Base-by-base conservation (phyloP, 1,140 invertebrate species). In the Dendroctonus valens region DNA sequence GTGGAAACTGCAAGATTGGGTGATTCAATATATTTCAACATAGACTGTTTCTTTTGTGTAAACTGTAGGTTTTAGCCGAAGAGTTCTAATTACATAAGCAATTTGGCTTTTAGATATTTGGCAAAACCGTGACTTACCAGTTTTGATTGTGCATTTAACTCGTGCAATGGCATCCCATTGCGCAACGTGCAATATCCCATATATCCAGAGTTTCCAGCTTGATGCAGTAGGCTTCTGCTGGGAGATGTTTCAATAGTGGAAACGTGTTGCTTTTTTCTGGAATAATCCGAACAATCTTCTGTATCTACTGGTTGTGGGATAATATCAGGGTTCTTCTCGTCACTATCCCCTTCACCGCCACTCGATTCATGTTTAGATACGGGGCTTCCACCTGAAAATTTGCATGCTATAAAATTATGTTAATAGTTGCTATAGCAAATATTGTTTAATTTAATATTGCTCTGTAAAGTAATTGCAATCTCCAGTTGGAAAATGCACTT, bases 301-400 rank as follows among this genome's bases (percentile, higher is more conserved):
- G 82, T 80, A 46, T 85, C 85, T 39, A 85, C 81, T 61, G 85
- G 82, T 77, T 89, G 87, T 0, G 91, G 91, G 73, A 94, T 92
- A 57, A 93, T 91, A 76, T 93, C 91, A 0, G 91, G 91, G 78
- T 93, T 93, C 71, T 91, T 89, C 70, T 93, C 91, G 75, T 93
- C 91, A 65, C 85, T 87, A 68, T 91, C 90, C 71, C 86, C 77
- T 72, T 79, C 76, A 9, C 76, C 75, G 48, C 67, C 75, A 59
- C 73, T 75, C 0, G 76, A 75, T 41, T 79, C 78, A 59, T 78
- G 75, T 71, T 79, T 79, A 7, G 74, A 78, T 60, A 78, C 74
- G 48, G 78, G 77, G 68, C 76, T 79, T 15, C 77, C 75, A 68
- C 76, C 75, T 76, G 54, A 50, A 65, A 70, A 5, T 50, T 50